Percentiles rank a stretch among this genome's conserved stretches.
These are phyloP conservation scores for Adrianichthys oophorus DNA, from an alignment of 2,797 vertebrate genomes.

Conservation along the genomic window DNA sequence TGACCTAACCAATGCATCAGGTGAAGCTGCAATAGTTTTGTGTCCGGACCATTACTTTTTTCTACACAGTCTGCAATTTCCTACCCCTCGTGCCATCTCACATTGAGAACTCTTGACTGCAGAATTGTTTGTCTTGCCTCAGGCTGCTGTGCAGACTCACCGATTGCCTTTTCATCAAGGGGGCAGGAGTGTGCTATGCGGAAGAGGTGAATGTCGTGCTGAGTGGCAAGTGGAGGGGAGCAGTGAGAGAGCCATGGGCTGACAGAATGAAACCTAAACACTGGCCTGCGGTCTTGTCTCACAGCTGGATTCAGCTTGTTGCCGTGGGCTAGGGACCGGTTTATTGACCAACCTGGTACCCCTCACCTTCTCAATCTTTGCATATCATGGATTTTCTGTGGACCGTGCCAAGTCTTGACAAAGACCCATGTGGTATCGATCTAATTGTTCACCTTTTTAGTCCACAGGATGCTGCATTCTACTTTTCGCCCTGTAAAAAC, in stretches of 20 bases:
- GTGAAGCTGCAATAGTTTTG: not conserved
- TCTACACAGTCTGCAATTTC: conserved; percentile 31
- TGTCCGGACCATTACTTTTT: conserved; percentile 14
- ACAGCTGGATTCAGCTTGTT: conserved; percentile 60
- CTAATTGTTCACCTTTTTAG: conserved; percentile 50
- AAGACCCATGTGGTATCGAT: conserved; percentile 55
- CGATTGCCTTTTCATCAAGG: conserved; percentile 68
- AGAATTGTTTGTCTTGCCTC: conserved; percentile 58
- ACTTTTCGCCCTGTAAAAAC: conserved; percentile 26
- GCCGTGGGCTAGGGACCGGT: conserved; percentile 60
- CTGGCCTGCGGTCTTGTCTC: conserved; percentile 62
- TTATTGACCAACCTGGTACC: conserved; percentile 63
- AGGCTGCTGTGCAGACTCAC: conserved; percentile 56
- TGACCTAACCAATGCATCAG: not conserved
- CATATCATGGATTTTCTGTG: conserved; percentile 40
- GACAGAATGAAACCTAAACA: conserved; percentile 69
- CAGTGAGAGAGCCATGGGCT: conserved; percentile 66
- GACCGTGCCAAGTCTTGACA: conserved; percentile 39
- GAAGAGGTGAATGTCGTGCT: conserved; percentile 66
- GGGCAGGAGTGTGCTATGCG: conserved; percentile 40
- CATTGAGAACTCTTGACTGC: conserved; percentile 43
- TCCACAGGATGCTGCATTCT: conserved; percentile 22
- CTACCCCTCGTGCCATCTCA: conserved; percentile 34
- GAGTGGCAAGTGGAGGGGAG: conserved; percentile 67
- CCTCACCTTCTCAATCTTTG: conserved; percentile 51